These are phyloP conservation scores for Spea multiplicata DNA, from an alignment of 2,113 vertebrate species.

Conservation along the genomic window DNA sequence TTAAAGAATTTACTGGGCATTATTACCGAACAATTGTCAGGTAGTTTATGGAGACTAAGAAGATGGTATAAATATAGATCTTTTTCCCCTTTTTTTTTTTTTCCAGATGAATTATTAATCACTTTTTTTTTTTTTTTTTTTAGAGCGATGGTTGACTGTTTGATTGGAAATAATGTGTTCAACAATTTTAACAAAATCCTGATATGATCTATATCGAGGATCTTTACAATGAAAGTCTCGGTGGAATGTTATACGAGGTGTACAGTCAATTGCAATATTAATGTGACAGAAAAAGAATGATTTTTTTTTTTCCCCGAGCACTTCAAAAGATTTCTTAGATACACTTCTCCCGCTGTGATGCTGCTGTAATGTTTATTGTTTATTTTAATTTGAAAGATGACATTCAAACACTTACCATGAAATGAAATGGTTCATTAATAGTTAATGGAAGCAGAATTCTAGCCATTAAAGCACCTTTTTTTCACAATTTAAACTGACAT, in stretches of 20 bases:
- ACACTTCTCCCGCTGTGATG: slow-evolving; percentile 77
- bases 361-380: slow-evolving; percentile 80
- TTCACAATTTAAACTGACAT: slow-evolving; percentile 29
- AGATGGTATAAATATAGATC: slow-evolving; percentile 94
- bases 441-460: slow-evolving; percentile 76
- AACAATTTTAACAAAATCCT: slow-evolving; percentile 84
- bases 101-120: slow-evolving; percentile 93
- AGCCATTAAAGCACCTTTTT: slow-evolving; percentile 66
- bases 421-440: slow-evolving; percentile 70
- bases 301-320: slow-evolving; percentile 66
- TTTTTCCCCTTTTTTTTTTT: slow-evolving; percentile 79
- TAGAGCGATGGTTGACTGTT: slow-evolving; percentile 80
- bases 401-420: slow-evolving; percentile 73
- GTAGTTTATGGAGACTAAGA: slow-evolving; percentile 96
- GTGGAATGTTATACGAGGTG: slow-evolving; percentile 74
- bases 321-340: slow-evolving; percentile 77
- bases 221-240: slow-evolving; percentile 84
- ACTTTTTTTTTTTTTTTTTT: slow-evolving; percentile 74
- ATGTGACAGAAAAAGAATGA: slow-evolving; percentile 75
- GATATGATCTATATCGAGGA: slow-evolving; percentile 81
- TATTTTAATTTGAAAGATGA: slow-evolving; percentile 75
- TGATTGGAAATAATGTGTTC: slow-evolving; percentile 85
- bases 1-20: slow-evolving; percentile 99
- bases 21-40: slow-evolving; percentile 99
- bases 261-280: slow-evolving; percentile 77